Evolutionary conservation across 2,888 invertebrate genomes (phyloP).

Genomic region (Cephalotes varians): DNA sequence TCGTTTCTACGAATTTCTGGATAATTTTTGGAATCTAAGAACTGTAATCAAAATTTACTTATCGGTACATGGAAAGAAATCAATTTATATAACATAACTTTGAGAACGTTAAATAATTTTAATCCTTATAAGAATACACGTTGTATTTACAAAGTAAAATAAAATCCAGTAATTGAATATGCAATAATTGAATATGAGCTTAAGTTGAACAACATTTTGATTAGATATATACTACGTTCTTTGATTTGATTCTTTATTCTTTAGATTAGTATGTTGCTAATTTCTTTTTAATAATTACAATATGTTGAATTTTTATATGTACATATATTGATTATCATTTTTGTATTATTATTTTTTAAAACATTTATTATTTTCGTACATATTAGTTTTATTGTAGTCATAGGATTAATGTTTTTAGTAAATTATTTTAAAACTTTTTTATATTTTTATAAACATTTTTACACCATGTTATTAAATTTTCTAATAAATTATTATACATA

Average conservation of each 20-base stretch:
- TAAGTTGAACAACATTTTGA: conserved; percentile 4
- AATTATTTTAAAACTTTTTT: background rate
- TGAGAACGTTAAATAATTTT: background rate
- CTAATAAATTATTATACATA: conserved; percentile 1
- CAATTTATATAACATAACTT: background rate
- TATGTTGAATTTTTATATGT: background rate
- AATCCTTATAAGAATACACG: background rate
- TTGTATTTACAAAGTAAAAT: conserved; percentile 19
- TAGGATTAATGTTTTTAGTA: background rate
- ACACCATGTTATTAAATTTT: background rate
- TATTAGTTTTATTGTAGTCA: too few relatives aligned
- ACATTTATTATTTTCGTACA: too few relatives aligned
- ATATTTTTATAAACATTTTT: background rate
- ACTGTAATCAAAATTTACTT: background rate
- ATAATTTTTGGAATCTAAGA: conserved; percentile 14
- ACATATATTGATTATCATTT: background rate
- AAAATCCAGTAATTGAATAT: background rate
- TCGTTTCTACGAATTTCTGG: conserved; percentile 32
- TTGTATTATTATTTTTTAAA: background rate
- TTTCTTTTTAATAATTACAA: background rate
- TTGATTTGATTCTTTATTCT: too few relatives aligned
- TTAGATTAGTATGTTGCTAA: background rate
- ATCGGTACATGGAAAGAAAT: background rate
- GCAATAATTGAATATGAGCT: background rate
- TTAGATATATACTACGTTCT: background rate